Conservation (phyloP, 1,140 invertebrate genomes). For the Hydropsyche tenuis region DNA sequence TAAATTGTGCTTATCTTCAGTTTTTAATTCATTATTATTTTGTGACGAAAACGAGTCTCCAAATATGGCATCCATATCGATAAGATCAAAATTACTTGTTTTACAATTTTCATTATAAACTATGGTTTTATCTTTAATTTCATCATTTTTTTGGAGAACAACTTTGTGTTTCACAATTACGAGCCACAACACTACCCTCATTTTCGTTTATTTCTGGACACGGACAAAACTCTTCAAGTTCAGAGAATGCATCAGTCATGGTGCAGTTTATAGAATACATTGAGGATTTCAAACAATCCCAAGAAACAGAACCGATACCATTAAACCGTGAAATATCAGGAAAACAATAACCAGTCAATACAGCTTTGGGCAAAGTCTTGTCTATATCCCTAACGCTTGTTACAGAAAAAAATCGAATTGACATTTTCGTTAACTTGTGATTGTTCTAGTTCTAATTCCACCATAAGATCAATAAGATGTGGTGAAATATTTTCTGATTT, state of each 20-base stretch:
- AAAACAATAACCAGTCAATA: not conserved
- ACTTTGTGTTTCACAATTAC: too few relatives aligned
- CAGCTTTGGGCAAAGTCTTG: not conserved
- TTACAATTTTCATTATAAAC: not conserved
- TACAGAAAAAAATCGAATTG: not conserved
- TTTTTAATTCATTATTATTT: not conserved
- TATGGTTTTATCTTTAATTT: too few relatives aligned
- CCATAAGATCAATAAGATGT: slow-evolving; percentile 55
- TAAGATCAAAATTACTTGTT: slow-evolving; percentile 54
- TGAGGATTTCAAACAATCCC: not conserved
- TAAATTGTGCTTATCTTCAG: not conserved
- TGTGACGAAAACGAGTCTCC: slow-evolving; percentile 46
- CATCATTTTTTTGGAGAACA: too few relatives aligned
- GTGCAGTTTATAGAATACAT: too few relatives aligned
- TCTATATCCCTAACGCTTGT: not conserved
- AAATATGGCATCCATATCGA: slow-evolving; percentile 59
- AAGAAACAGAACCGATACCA: not conserved
- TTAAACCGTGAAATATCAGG: not conserved
- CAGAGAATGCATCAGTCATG: too few relatives aligned
- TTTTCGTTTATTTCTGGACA: not conserved
- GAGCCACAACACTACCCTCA: not conserved
- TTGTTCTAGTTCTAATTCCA: slow-evolving; percentile 56
- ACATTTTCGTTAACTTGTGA: not conserved
- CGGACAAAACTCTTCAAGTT: too few relatives aligned
- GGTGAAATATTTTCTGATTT: slow-evolving; percentile 51